Percentiles rank a stretch among this genome's conserved stretches.
These are phyloP conservation scores for Theocolax elegans DNA, from an alignment of 1,140 invertebrate genomes.

Conservation along the genomic window DNA sequence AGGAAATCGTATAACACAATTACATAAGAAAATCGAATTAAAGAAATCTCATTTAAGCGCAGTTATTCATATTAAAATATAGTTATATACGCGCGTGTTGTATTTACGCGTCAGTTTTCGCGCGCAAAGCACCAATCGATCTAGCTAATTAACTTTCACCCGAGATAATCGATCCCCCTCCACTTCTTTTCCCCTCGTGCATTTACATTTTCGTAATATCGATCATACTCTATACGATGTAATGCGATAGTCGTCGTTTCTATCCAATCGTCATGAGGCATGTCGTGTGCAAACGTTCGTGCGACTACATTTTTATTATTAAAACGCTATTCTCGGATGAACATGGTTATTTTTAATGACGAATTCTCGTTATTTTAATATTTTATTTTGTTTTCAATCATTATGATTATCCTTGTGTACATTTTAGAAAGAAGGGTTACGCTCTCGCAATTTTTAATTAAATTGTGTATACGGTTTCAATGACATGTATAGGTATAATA, in stretches of 20 bases:
- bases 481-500: too few relatives aligned
- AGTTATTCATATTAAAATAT: too few relatives aligned
- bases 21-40: too few relatives aligned
- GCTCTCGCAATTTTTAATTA: too few relatives aligned
- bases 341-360: too few relatives aligned
- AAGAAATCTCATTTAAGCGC: too few relatives aligned
- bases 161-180: constrained; percentile 34
- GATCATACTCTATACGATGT: not conserved
- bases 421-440: not conserved
- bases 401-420: not conserved
- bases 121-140: constrained; percentile 5
- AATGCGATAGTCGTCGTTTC: not conserved
- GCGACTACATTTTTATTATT: constrained; percentile 15
- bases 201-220: constrained; percentile 11
- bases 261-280: not conserved
- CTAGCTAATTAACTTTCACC: constrained; percentile 30
- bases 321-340: not conserved
- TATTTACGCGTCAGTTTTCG: constrained; percentile 1
- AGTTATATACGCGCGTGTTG: too few relatives aligned
- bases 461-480: too few relatives aligned
- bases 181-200: not conserved
- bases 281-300: not conserved
- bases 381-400: not conserved
- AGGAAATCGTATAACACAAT: too few relatives aligned
- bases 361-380: too few relatives aligned